Percentiles rank a stretch among this genome's conserved stretches.
Conservation (phyloP, 1,140 invertebrate species). For the Phortica variegata region DNA sequence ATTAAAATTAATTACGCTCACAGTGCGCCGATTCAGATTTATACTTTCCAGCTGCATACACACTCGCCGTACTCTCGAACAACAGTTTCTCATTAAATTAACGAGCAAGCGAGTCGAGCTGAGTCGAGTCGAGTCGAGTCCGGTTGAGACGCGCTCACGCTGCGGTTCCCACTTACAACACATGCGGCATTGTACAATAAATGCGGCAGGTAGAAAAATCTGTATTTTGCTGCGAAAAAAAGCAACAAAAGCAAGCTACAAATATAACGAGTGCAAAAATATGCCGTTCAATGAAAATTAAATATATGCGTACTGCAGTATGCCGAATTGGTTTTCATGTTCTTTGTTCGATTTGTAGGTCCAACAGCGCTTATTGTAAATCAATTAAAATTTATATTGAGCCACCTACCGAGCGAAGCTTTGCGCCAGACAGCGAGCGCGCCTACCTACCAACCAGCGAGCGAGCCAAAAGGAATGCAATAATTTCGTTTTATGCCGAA, state of each 20-base stretch:
- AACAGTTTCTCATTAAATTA: conserved; percentile 27
- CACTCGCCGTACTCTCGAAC: conserved; percentile 1
- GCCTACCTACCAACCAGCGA: conserved; percentile 1
- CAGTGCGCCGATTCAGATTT: conserved; percentile 22
- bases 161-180: too few species aligned
- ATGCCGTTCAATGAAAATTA: conserved; percentile 19
- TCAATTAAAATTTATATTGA: conserved; percentile 39
- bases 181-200: too few species aligned
- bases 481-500: conserved; percentile 35
- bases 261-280: background rate
- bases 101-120: too few species aligned
- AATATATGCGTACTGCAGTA: conserved; percentile 13
- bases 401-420: background rate
- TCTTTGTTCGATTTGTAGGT: background rate
- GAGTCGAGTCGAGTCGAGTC: too few species aligned
- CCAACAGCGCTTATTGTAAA: conserved; percentile 31
- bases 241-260: too few species aligned
- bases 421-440: background rate
- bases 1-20: conserved; percentile 36
- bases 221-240: too few species aligned
- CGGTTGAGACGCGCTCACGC: too few species aligned
- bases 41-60: conserved; percentile 3
- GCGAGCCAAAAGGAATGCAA: too few species aligned
- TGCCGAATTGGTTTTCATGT: too few species aligned
- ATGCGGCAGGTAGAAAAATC: too few species aligned